Evolutionary conservation across 2,113 vertebrate species (phyloP), one percentile per base, ranked within the genome.

Genomic region (Sphyrna mokarran): DNA sequence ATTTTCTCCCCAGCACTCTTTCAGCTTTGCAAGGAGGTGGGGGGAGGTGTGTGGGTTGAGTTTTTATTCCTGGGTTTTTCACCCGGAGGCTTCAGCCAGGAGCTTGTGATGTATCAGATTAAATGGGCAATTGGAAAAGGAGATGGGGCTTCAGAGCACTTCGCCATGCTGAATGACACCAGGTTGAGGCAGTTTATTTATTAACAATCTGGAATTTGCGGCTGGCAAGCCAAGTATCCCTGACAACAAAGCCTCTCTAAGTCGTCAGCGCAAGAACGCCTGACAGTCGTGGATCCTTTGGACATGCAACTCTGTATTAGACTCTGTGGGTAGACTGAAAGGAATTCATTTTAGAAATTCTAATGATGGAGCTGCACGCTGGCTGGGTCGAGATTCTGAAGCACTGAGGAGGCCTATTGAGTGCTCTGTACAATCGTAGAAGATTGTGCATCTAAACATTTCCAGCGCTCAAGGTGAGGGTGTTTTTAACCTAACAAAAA

Each of bases 261-360:
- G 48, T 89, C 10, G 58, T 61, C 86, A 29, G 48, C 26, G 14
- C 86, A 89, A 89, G 72, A 89, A 89, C 23, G 48, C 3, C 58
- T 89, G 86, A 33, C 86, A 89, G 33, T 89, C 48, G 33, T 6
- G 26, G 86, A 89, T 33, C 26, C 86, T 87, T 58, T 54, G 54
- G 48, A 33, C 54, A 33, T 58, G 23, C 86, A 58, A 6, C 48
- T 54, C 48, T 54, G 5, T 58, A 54, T 26, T 29, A 33, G 48
- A 89, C 86, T 58, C 86, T 29, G 23, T 13, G 48, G 86, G 48
- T 58, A 61, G 86, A 58, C 33, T 23, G 86, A 48, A 89, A 58
- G 86, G 86, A 14, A 89, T 89, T 89, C 86, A 89, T 61, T 89
- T 89, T 26, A 33, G 26, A 89, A 54, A 26, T 89, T 89, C 86